Evolutionary conservation across 2,797 vertebrate species (phyloP).

Genomic region (Pachyuromys duprasi): DNA sequence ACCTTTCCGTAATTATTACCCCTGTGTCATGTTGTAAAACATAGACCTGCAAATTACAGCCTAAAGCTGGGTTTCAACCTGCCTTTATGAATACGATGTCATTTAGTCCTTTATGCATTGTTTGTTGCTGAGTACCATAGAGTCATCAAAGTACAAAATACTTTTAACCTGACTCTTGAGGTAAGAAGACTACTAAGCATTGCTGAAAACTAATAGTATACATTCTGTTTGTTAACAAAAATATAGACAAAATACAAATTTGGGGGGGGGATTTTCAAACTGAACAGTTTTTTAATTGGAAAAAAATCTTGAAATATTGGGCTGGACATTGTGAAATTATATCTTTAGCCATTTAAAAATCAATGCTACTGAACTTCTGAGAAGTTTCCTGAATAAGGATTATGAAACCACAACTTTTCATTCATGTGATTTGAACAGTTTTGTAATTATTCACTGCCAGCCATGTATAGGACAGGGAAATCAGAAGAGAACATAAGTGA

Average conservation of each 20-base stretch:
- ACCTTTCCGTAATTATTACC: neutral
- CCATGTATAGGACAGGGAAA: neutral
- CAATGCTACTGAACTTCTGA: neutral
- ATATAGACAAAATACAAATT: neutral
- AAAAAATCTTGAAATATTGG: neutral
- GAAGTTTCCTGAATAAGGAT: neutral
- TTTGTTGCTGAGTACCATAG: neutral
- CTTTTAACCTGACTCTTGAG: neutral
- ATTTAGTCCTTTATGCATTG: neutral
- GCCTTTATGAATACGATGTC: neutral
- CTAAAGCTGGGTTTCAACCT: neutral
- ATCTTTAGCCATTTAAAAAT: neutral
- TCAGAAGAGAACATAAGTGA: too few relatives aligned
- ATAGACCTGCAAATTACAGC: neutral
- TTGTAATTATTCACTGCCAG: neutral
- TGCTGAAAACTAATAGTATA: neutral
- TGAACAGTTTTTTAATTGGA: neutral
- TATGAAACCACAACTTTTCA: neutral
- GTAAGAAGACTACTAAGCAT: neutral
- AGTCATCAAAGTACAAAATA: neutral
- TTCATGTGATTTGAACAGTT: neutral
- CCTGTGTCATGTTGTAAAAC: neutral
- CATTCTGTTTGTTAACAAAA: neutral
- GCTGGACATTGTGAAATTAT: neutral
- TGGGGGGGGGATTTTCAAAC: neutral